These are phyloP conservation scores for Scolopax rusticola DNA, from an alignment of 2,797 vertebrate genomes.

Conservation along the genomic window DNA sequence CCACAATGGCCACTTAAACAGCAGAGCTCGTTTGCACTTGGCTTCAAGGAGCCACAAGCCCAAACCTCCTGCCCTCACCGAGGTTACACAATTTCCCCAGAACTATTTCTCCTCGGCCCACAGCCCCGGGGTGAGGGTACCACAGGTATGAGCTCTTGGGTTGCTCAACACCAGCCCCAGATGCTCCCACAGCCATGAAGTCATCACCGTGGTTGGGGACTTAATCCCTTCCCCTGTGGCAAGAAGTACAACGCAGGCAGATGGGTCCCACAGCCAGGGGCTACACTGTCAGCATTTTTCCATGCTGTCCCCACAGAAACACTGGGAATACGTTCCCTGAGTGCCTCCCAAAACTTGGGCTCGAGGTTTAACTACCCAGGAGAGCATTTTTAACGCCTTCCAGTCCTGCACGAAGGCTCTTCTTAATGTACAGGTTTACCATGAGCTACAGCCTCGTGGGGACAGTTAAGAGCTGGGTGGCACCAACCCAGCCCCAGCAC, in stretches of 20 bases:
- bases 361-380: background rate
- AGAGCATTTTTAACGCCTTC: background rate
- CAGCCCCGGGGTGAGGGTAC: background rate
- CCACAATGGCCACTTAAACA: background rate
- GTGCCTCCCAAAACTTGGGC: background rate
- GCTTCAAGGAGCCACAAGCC: background rate
- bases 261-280: background rate
- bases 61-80: background rate
- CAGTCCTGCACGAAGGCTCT: background rate
- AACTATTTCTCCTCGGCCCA: background rate
- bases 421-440: background rate
- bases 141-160: background rate
- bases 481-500: background rate
- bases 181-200: slow-evolving; percentile 67
- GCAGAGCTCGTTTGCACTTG: background rate
- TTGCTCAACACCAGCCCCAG: slow-evolving; percentile 62
- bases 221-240: background rate
- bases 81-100: background rate
- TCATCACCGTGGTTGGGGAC: background rate
- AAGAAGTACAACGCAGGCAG: background rate
- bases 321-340: background rate
- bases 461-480: background rate
- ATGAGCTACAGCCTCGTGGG: rapidly evolving
- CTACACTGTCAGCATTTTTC: background rate
- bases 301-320: background rate